Evolutionary conservation across 2,888 invertebrate genomes (phyloP).

Genomic region (Bellardia bayeri): DNA sequence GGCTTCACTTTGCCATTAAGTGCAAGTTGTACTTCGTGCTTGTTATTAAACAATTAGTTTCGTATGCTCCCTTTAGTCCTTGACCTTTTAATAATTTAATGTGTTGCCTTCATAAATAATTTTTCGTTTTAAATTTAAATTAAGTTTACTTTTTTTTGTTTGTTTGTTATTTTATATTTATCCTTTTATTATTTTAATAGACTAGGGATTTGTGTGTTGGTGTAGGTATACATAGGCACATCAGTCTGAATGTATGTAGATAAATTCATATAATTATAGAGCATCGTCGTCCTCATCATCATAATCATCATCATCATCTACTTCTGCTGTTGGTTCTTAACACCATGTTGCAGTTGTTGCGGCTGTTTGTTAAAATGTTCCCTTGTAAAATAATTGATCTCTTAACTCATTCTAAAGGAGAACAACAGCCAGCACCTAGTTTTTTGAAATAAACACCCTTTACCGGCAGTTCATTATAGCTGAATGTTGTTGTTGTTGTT

Average conservation of each 20-base stretch:
- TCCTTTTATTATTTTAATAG: conserved; percentile 53
- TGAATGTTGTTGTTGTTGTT: conserved; percentile 17
- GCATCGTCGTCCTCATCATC: conserved; percentile 34
- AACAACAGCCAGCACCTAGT: conserved; percentile 61
- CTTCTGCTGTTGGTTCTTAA: conserved; percentile 54
- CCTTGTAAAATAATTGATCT: conserved; percentile 70
- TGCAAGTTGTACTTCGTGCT: neutral
- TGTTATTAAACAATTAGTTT: neutral
- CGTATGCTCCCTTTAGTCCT: conserved; percentile 30
- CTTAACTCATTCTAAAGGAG: conserved; percentile 63
- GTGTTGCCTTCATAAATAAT: conserved; percentile 41
- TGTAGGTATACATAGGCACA: neutral
- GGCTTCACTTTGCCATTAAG: neutral
- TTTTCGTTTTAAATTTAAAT: conserved; percentile 59
- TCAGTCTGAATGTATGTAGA: conserved; percentile 19
- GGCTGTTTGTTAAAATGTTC: conserved; percentile 61
- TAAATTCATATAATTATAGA: conserved; percentile 68
- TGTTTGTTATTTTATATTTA: conserved; percentile 16
- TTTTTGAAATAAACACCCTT: conserved; percentile 68
- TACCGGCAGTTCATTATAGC: conserved; percentile 57
- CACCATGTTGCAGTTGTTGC: conserved; percentile 63
- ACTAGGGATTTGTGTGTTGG: neutral
- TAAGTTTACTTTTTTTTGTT: neutral
- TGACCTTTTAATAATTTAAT: conserved; percentile 54
- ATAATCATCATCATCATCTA: conserved; percentile 30